phyloP scores from a whole-genome alignment of 2,888 invertebrate species.

The Parnassius orleans region DNA sequence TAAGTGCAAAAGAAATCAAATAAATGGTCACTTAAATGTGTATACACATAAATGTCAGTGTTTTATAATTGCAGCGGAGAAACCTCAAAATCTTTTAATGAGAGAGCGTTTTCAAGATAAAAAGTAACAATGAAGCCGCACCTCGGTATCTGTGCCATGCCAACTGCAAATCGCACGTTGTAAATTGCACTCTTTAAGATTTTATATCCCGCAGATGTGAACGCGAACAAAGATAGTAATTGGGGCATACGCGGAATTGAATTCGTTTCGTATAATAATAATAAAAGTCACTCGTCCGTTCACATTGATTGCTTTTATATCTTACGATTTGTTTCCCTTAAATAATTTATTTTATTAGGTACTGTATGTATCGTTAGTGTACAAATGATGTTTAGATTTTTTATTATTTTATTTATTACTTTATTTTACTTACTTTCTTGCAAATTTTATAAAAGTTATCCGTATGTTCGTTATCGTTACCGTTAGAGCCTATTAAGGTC shows the following conservation, averaged over 20 bases:
- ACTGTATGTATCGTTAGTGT: too few relatives aligned
- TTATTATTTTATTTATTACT: too few relatives aligned
- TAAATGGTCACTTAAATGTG: too few relatives aligned
- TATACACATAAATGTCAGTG: too few relatives aligned
- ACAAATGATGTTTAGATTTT: not conserved
- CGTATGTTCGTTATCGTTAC: too few relatives aligned
- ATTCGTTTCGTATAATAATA: slow-evolving; percentile 6
- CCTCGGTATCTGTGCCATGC: not conserved
- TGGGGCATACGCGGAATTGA: slow-evolving; percentile 2
- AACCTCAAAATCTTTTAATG: not conserved
- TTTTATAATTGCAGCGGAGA: too few relatives aligned
- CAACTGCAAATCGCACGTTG: slow-evolving; percentile 1
- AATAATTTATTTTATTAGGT: not conserved
- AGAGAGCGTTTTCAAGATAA: not conserved
- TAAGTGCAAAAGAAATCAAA: too few relatives aligned
- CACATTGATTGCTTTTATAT: slow-evolving; percentile 9
- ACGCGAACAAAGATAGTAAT: slow-evolving; percentile 13
- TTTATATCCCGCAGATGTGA: slow-evolving; percentile 4
- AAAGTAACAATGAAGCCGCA: slow-evolving; percentile 1
- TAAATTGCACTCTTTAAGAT: slow-evolving; percentile 7
- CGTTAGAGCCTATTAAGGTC: too few relatives aligned
- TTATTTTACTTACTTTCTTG: not conserved
- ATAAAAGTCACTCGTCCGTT: slow-evolving; percentile 2
- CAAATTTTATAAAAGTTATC: too few relatives aligned
- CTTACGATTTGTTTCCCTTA: slow-evolving; percentile 1